A percentile compares a stretch with the other conserved stretches of the same genome.
Conservation (phyloP, 2,888 invertebrate genomes). For the Timema podura region DNA sequence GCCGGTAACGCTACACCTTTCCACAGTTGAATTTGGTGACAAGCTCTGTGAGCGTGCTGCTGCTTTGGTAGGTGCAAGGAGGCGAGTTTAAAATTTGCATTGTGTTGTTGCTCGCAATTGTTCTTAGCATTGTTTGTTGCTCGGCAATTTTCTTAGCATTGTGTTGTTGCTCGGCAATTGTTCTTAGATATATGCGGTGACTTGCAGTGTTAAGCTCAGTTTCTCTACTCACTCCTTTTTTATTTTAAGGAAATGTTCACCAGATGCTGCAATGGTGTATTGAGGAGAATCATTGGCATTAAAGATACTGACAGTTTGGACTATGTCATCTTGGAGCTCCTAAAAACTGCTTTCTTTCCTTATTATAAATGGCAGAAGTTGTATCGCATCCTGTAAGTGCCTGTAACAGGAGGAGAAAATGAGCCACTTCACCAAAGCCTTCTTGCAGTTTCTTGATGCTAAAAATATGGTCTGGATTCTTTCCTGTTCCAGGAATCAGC, state of each 20-base stretch:
- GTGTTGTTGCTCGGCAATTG: not conserved
- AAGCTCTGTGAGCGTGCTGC: not conserved
- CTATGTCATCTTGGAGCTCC: not conserved
- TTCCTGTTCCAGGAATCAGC: constrained; percentile 13
- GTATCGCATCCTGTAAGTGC: constrained; percentile 22
- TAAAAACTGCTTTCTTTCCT: not conserved
- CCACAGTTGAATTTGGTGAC: not conserved
- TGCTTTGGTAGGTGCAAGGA: not conserved
- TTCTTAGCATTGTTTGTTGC: not conserved
- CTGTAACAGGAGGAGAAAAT: not conserved
- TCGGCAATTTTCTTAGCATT: not conserved
- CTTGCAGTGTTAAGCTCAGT: not conserved
- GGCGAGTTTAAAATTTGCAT: not conserved
- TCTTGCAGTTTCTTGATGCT: constrained; percentile 17
- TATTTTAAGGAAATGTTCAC: not conserved
- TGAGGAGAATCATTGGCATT: not conserved
- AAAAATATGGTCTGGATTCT: constrained; percentile 1
- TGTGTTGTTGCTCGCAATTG: not conserved
- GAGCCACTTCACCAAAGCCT: constrained; percentile 12
- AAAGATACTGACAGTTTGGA: not conserved
- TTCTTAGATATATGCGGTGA: not conserved
- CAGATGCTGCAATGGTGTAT: not conserved
- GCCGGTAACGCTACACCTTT: not conserved
- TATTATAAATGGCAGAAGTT: constrained; percentile 15
- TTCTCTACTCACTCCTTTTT: not conserved